These are phyloP conservation scores for Limanda limanda DNA, from an alignment of 2,113 vertebrate genomes.

Conservation along the genomic window DNA sequence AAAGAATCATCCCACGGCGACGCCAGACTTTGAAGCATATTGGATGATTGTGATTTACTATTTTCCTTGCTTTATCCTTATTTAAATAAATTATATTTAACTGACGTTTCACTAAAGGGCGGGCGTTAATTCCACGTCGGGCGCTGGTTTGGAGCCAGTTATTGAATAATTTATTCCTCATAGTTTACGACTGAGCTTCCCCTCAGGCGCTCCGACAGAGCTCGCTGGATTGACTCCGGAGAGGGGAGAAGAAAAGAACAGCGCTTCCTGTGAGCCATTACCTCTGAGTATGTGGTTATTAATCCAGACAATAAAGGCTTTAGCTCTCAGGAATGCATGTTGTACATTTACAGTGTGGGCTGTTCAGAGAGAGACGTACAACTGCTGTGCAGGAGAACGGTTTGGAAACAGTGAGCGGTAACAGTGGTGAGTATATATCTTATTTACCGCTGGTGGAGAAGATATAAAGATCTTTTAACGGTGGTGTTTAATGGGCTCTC, in stretches of 20 bases:
- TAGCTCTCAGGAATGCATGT: slow-evolving; percentile 40
- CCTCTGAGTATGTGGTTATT: slow-evolving; percentile 54
- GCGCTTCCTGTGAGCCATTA: slow-evolving; percentile 55
- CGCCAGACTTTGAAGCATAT: slow-evolving; percentile 1
- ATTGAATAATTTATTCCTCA: slow-evolving; percentile 56
- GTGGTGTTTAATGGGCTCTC: not conserved
- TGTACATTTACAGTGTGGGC: slow-evolving; percentile 39
- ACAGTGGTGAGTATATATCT: not conserved
- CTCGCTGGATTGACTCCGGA: slow-evolving; percentile 46
- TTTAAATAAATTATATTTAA: slow-evolving; percentile 9
- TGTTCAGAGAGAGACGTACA: slow-evolving; percentile 22
- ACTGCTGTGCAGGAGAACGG: not conserved
- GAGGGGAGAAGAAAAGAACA: slow-evolving; percentile 49
- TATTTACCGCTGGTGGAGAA: slow-evolving; percentile 8
- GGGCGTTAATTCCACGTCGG: slow-evolving; percentile 7
- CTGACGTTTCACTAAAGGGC: slow-evolving; percentile 31
- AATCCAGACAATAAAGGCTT: slow-evolving; percentile 65
- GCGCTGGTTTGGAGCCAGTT: slow-evolving; percentile 46
- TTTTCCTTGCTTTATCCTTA: slow-evolving; percentile 14
- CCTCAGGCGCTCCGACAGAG: slow-evolving; percentile 53
- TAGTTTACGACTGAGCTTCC: slow-evolving; percentile 44
- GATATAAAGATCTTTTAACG: not conserved
- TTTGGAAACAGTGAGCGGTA: slow-evolving; percentile 6
- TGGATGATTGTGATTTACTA: slow-evolving; percentile 6
- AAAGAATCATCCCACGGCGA: slow-evolving; percentile 15